Evolutionary conservation across 1,140 invertebrate species (phyloP), one percentile per base, ranked within the genome.

Genomic region (Bombus pascuorum): DNA sequence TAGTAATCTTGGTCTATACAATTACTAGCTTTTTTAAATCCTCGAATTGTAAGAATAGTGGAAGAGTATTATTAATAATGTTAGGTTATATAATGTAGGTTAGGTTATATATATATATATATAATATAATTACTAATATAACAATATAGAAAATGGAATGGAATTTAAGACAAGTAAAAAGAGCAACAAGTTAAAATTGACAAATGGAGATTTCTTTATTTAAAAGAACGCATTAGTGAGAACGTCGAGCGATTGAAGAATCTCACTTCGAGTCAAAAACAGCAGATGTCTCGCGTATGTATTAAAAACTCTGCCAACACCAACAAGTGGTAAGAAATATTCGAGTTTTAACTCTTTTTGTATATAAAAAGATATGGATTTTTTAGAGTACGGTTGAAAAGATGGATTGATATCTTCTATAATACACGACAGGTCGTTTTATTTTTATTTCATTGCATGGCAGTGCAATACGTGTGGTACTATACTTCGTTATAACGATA

Each of bases 241-340:
- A 53, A 62, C 59, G 57, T 59, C 13, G 39, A 53, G 47, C 15
- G 47, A 44, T 73, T 32, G 53, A 74, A 74, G 47, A 5, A 6
- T 32, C 47, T 53, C 2, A 37, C 10, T 22, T 59, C 22, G 28
- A n/a, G 25, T 6, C 3, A 9, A 59, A 75, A 59, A 75, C 32
- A 37, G 47, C 74, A 39, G 74, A 57, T 37, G 47, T 37, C 32
- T 75, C 34, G 32, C 32, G 32, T 37, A 15, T 32, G 12, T 34
- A 22, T 74, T 53, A 53, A 59, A 75, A 28, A 28, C 34, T 75
- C 5, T 59, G 74, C 47, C 74, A 75, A 75, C 34, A 28, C 32
- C 22, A 75, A 75, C 74, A 75, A 57, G 32, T 5, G n/a, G 13
- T 59, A 75, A 75, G 47, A 75, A 75, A 59, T 57, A 57, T 47